Base-by-base conservation (phyloP, 1,140 invertebrate species). In the Listronotus bonariensis region DNA sequence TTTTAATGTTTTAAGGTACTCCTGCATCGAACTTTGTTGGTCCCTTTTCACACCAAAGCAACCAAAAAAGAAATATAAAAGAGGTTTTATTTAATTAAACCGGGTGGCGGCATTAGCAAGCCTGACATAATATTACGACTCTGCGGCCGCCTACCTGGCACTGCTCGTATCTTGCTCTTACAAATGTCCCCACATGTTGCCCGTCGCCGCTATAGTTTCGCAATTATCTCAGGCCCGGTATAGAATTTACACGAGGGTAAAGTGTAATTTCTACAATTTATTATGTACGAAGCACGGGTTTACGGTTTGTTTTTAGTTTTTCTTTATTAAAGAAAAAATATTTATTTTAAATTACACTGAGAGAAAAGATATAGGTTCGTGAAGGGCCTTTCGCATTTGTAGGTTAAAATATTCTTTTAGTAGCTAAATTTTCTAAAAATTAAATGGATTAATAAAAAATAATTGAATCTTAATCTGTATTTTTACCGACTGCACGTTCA, bases 111-210 rank as follows among this genome's bases (percentile, higher is more conserved):
- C 63, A 63, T 69, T 69, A 66, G 68, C 58, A 45, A 34, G 58
- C 36, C 48, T 53, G 56, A 59, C 57, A 48, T 65, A 65, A 65
- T 68, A 65, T 53, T 68, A 68, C 63, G 53, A 54, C 52, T 43
- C 48, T 58, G 65, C 48, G 55, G 63, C 46, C 54, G 31, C 68
- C 72, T 73, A 76, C 74, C 74, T 73, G 74, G 67, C 54, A 61
- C 43, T 56, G 55, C 57, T 52, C 63, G 55, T 65, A 61, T 71
- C 67, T 70, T 71, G 66, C 72, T 69, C 74, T 74, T 76, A 76
- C 71, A 74, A 76, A 77, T 77, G 75, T 76, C 70, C 73, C 74
- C 76, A 77, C 73, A 76, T 76, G 75, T 75, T 75, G 72, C 71
- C 67, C 71, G 42, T 54, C 61, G 31, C 52, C 43, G 56, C 68